A percentile compares a stretch with the other conserved stretches of the same genome.
These are phyloP conservation scores for Gnathonemus longibarbis DNA, from an alignment of 2,113 vertebrate species.

Conservation along the genomic window DNA sequence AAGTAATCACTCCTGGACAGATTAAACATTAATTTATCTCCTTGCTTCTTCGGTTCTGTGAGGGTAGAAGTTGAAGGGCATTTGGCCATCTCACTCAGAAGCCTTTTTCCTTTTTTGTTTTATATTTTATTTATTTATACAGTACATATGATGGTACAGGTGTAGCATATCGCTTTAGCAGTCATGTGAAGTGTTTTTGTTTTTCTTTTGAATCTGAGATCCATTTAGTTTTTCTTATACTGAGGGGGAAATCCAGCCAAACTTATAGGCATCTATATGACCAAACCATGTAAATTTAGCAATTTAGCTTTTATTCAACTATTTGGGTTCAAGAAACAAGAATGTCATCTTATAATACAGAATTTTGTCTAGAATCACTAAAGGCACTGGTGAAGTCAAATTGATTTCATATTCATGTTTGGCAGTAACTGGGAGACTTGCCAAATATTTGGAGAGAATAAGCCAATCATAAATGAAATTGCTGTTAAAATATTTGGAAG, in stretches of 20 bases:
- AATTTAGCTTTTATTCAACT: background rate
- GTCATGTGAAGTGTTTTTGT: background rate
- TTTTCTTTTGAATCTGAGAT: background rate
- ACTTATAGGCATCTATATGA: background rate
- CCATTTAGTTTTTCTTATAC: background rate
- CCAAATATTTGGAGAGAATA: background rate
- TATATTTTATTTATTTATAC: background rate
- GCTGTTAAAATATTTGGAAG: background rate
- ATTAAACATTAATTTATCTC: background rate
- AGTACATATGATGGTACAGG: background rate
- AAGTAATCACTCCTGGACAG: background rate
- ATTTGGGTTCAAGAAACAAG: background rate
- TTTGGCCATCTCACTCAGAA: background rate
- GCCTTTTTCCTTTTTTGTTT: background rate
- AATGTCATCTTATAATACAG: background rate
- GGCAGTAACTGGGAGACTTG: background rate
- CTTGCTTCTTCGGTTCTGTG: background rate
- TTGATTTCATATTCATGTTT: background rate
- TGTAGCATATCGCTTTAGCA: background rate
- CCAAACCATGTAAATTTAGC: background rate
- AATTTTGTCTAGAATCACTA: background rate
- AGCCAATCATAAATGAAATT: background rate
- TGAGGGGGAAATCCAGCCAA: background rate
- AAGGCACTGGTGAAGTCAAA: background rate
- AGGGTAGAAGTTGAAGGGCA: background rate